These are phyloP conservation scores for Ploceus nigricollis DNA, from an alignment of 2,113 vertebrate species.

Conservation along the genomic window DNA sequence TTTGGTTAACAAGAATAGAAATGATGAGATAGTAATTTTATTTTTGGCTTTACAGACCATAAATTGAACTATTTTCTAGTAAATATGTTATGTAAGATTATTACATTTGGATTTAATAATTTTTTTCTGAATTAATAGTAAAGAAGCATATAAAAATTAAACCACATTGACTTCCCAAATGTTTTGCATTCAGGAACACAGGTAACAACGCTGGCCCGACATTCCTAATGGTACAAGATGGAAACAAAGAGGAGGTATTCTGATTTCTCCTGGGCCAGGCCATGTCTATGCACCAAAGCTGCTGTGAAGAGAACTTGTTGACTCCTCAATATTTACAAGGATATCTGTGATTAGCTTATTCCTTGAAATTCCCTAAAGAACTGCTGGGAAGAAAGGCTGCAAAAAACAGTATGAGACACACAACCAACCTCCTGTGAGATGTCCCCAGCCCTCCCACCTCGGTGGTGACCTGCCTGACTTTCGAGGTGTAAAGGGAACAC, in stretches of 20 bases:
- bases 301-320: no score
- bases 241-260: fast-evolving
- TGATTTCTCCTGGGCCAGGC: neutral
- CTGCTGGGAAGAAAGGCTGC: neutral
- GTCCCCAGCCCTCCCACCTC: neutral
- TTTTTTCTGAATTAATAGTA: neutral
- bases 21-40: neutral
- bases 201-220: fast-evolving
- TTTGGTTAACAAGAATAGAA: neutral
- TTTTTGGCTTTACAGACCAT: neutral
- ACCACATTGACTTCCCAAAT: neutral
- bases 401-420: fast-evolving
- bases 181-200: neutral
- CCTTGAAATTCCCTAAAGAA: neutral
- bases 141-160: neutral
- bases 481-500: no score
- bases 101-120: neutral
- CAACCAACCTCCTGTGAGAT: neutral
- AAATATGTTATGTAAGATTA: neutral
- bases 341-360: neutral
- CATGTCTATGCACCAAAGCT: neutral
- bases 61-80: neutral
- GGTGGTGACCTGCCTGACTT: neutral
- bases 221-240: neutral
- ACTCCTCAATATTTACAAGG: neutral